phyloP scores from a whole-genome alignment of 2,113 vertebrate species.

The Panurus biarmicus region DNA sequence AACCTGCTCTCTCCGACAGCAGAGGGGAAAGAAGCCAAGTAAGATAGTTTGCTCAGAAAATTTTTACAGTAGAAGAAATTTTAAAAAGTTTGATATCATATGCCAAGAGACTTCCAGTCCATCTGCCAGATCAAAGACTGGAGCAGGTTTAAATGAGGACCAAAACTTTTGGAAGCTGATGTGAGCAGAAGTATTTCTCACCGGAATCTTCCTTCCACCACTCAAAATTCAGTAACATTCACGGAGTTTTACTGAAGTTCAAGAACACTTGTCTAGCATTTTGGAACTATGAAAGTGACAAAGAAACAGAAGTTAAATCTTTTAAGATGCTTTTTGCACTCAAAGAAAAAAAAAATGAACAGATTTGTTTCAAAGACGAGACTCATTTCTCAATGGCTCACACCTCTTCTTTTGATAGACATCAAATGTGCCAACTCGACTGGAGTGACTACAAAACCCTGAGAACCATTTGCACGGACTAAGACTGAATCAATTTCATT shows the following conservation, averaged over 20 bases:
- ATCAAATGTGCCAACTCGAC: not conserved
- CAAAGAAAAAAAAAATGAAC: not conserved
- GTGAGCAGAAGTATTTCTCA: not conserved
- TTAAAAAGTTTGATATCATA: not conserved
- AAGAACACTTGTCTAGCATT: not conserved
- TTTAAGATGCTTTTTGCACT: constrained; percentile 54
- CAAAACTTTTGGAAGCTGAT: not conserved
- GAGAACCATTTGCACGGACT: not conserved
- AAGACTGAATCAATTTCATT: not conserved
- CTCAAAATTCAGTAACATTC: not conserved
- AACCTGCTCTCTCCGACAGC: not conserved
- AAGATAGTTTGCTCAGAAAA: not conserved
- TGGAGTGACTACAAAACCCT: not conserved
- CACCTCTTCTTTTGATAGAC: constrained; percentile 3
- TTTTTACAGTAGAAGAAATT: not conserved
- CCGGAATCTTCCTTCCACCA: not conserved
- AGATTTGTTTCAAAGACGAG: not conserved
- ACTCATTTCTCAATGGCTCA: constrained; percentile 35
- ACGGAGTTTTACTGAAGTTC: not conserved
- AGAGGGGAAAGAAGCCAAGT: not conserved
- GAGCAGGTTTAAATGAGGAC: not conserved
- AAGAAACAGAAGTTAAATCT: constrained; percentile 13
- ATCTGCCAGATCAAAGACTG: not conserved
- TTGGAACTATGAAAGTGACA: not conserved
- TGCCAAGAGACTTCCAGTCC: not conserved